These are phyloP conservation scores for Chionis minor DNA, from an alignment of 2,113 vertebrate species.

Conservation along the genomic window DNA sequence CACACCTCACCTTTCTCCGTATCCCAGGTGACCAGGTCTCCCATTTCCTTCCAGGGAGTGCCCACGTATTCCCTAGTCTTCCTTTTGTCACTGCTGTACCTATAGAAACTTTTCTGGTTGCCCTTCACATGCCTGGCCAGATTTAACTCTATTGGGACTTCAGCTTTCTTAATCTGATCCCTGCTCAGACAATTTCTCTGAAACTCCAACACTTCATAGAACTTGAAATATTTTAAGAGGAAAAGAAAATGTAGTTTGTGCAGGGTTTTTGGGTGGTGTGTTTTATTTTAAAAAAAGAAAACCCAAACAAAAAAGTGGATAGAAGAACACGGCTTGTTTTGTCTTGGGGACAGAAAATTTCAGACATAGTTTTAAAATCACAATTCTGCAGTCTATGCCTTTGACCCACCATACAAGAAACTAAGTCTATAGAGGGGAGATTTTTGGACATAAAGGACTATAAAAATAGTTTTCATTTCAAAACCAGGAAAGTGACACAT, in stretches of 20 bases:
- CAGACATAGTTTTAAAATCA: neutral
- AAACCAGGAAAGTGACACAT: neutral
- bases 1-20: neutral
- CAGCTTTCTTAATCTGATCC: neutral
- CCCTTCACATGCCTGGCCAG: neutral
- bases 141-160: neutral
- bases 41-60: neutral
- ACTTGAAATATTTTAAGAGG: neutral
- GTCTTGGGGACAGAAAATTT: neutral
- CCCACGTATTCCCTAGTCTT: too few species aligned
- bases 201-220: neutral
- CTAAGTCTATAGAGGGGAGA: neutral
- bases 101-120: neutral
- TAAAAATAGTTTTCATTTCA: neutral
- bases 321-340: neutral
- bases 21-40: neutral
- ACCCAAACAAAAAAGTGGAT: too few species aligned
- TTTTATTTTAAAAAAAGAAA: too few species aligned
- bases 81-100: neutral
- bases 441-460: neutral
- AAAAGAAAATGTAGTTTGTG: neutral
- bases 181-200: neutral
- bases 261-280: accelerated
- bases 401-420: neutral
- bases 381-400: neutral